phyloP scores from a whole-genome alignment of 2,797 vertebrate species.

The Sphenopsis melanotis region DNA sequence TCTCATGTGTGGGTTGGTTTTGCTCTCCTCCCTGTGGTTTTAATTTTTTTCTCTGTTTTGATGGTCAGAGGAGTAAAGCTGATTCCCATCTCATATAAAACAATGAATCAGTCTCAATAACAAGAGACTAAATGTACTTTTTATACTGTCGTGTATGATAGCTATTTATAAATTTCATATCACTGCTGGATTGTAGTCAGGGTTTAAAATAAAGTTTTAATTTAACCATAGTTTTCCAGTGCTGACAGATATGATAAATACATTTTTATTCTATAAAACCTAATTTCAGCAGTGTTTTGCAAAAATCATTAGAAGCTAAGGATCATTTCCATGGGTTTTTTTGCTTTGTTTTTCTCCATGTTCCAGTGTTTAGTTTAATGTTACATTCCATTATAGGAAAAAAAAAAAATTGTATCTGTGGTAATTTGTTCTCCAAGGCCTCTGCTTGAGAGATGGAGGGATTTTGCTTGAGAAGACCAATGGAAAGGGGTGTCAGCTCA shows the following conservation, averaged over 20 bases:
- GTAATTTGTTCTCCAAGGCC: neutral
- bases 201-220: constrained; percentile 39
- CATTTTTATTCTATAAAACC: constrained; percentile 11
- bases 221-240: constrained; percentile 17
- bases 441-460: neutral
- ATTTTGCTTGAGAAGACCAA: neutral
- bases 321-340: neutral
- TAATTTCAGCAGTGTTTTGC: constrained; percentile 10
- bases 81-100: neutral
- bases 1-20: neutral
- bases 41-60: neutral
- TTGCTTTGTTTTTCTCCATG: constrained; percentile 4
- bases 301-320: neutral
- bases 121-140: neutral
- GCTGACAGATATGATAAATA: constrained; percentile 53
- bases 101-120: neutral
- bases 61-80: neutral
- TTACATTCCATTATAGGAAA: constrained; percentile 31
- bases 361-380: constrained; percentile 37
- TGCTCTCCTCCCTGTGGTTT: neutral
- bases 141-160: neutral
- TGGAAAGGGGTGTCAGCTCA: neutral
- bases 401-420: neutral
- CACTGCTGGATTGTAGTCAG: neutral
- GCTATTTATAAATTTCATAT: constrained; percentile 37